These are phyloP conservation scores for Galagoides demidoff DNA, from an alignment of 2,797 vertebrate species.

Conservation along the genomic window DNA sequence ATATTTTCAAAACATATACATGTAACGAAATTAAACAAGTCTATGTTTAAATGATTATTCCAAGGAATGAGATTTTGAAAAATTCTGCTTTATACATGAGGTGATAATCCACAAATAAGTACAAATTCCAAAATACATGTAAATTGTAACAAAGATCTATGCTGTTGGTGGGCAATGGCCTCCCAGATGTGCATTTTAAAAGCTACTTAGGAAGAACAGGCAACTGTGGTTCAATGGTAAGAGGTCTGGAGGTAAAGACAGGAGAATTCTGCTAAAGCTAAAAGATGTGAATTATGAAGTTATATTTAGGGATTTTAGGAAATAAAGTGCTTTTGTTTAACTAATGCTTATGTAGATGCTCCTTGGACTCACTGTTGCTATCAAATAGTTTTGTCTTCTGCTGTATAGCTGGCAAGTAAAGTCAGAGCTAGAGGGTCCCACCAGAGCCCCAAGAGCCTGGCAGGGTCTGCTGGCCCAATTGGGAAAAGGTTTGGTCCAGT, in stretches of 20 bases:
- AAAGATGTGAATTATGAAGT: neutral
- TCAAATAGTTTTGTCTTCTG: neutral
- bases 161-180: neutral
- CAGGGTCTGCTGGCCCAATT: neutral
- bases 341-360: neutral
- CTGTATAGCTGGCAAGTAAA: neutral
- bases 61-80: neutral
- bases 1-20: neutral
- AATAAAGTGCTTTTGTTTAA: neutral
- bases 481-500: neutral
- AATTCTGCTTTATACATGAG: neutral
- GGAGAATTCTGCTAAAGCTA: neutral
- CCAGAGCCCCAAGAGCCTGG: neutral
- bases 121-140: neutral
- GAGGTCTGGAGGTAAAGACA: neutral
- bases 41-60: neutral
- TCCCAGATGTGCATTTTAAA: neutral
- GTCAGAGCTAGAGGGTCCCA: neutral
- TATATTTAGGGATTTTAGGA: neutral
- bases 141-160: neutral
- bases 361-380: neutral
- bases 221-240: neutral
- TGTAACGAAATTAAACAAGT: neutral
- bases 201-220: neutral
- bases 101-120: neutral